These are phyloP conservation scores for Sminthurides aquaticus DNA, from an alignment of 2,888 invertebrate species.

Conservation along the genomic window DNA sequence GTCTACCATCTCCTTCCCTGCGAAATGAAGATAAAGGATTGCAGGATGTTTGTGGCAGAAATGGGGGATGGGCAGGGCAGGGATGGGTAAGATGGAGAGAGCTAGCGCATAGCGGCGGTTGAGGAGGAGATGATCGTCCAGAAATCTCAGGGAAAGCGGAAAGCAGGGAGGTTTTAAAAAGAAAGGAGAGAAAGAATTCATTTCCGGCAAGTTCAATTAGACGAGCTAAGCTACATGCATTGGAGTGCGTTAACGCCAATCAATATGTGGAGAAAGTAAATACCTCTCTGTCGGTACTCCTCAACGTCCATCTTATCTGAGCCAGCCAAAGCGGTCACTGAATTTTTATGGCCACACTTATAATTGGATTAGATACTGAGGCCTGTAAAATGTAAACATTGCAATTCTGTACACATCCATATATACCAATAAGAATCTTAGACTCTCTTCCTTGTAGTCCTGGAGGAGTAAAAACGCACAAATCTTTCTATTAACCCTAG, in stretches of 20 bases:
- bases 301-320: constrained; percentile 45
- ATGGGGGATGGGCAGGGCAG: no score
- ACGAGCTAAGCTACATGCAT: constrained; percentile 15
- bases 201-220: constrained; percentile 33
- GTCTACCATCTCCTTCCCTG: constrained; percentile 96
- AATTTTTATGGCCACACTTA: constrained; percentile 41
- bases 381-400: constrained; percentile 43
- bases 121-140: no score
- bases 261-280: constrained; percentile 30
- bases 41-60: no score
- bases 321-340: constrained; percentile 30
- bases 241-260: constrained; percentile 17
- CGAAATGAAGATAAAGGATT: constrained; percentile 16
- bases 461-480: not conserved
- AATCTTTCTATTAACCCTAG: no score
- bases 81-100: not conserved
- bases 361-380: constrained; percentile 42
- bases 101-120: not conserved
- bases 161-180: no score
- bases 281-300: constrained; percentile 46
- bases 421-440: no score
- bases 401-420: not conserved
- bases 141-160: no score
- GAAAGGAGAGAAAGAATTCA: constrained; percentile 10
- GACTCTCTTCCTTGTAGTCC: no score